Conservation (phyloP, 2,113 vertebrate species). For the Peromyscus polionotus region DNA sequence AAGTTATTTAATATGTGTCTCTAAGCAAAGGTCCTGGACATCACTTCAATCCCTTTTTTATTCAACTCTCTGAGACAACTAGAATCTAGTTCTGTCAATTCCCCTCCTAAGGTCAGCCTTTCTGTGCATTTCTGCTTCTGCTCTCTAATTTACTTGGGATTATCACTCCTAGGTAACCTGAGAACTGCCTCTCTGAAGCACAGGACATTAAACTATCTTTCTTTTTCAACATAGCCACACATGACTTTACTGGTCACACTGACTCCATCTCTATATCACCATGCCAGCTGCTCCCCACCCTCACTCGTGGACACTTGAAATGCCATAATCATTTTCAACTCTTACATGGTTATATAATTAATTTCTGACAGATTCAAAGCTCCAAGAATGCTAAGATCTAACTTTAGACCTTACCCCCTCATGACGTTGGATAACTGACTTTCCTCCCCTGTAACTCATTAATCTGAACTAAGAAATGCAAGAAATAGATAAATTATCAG, state of each 20-base stretch:
- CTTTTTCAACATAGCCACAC: background rate
- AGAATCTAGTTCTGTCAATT: background rate
- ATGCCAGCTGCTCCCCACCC: background rate
- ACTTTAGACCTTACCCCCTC: background rate
- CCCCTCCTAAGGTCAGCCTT: background rate
- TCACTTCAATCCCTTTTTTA: background rate
- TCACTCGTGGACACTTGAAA: background rate
- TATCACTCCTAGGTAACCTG: background rate
- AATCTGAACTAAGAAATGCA: background rate
- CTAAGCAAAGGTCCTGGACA: background rate
- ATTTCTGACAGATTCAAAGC: background rate
- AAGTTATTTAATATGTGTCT: background rate
- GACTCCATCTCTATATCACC: fast-evolving
- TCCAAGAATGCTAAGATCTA: background rate
- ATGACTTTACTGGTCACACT: background rate
- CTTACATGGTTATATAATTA: background rate
- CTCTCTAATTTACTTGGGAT: fast-evolving
- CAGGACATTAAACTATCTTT: background rate
- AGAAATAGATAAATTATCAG: background rate
- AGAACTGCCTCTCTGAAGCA: no score
- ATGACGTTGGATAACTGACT: background rate
- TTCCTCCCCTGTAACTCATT: background rate
- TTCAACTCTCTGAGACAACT: background rate
- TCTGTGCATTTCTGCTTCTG: background rate
- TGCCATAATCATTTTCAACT: background rate